Conservation (phyloP, 2,888 invertebrate genomes). For the Hipparchia sbordonii region DNA sequence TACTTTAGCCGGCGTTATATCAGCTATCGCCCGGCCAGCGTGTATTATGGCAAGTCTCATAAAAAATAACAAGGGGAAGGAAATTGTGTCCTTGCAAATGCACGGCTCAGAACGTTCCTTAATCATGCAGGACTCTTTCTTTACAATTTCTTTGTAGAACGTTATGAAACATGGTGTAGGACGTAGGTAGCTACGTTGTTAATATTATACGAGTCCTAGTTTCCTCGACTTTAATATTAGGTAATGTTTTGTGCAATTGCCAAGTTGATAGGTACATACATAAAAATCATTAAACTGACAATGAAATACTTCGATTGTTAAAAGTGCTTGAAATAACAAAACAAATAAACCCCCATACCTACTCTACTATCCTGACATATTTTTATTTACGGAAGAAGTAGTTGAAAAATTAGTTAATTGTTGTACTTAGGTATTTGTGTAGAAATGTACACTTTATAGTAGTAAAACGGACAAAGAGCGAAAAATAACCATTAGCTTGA, state of each 20-base stretch:
- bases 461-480: too few species aligned
- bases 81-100: slow-evolving; percentile 33
- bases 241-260: background rate
- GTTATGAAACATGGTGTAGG: slow-evolving; percentile 18
- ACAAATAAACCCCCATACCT: too few species aligned
- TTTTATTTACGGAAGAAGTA: too few species aligned
- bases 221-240: background rate
- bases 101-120: slow-evolving; percentile 33
- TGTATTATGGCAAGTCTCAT: slow-evolving; percentile 35
- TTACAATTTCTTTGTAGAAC: slow-evolving; percentile 28
- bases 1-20: slow-evolving; percentile 18
- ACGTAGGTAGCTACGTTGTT: background rate
- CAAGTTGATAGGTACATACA: background rate
- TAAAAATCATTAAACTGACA: background rate
- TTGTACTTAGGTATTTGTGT: too few species aligned
- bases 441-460: too few species aligned
- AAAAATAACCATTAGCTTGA: too few species aligned
- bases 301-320: too few species aligned
- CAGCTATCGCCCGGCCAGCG: slow-evolving; percentile 27
- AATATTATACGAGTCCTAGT: background rate
- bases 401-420: too few species aligned
- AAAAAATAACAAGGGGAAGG: slow-evolving; percentile 39
- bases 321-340: too few species aligned
- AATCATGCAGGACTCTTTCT: slow-evolving; percentile 38
- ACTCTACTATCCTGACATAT: too few species aligned